phyloP scores from a whole-genome alignment of 2,113 vertebrate genomes.

The Centrocercus urophasianus region DNA sequence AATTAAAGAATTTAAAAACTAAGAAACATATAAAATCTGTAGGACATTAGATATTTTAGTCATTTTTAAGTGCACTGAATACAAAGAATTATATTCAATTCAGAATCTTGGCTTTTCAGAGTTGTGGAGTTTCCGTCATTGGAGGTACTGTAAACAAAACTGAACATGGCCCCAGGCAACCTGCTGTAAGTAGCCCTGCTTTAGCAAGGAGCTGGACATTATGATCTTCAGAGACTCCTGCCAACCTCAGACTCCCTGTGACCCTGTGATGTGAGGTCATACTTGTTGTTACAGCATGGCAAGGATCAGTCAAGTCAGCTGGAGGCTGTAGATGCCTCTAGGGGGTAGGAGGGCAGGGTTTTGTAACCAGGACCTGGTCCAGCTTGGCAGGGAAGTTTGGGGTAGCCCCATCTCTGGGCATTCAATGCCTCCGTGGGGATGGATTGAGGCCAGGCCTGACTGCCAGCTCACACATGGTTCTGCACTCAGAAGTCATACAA shows the following conservation, averaged over 20 bases:
- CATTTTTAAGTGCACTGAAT: not conserved
- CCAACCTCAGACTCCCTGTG: not conserved
- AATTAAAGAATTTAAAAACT: not conserved
- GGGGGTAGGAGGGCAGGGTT: not conserved
- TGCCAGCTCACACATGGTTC: not conserved
- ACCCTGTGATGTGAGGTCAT: not conserved
- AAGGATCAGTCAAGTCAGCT: too few relatives aligned
- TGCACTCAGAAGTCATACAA: not conserved
- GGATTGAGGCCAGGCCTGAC: not conserved
- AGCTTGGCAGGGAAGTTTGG: rapidly evolving
- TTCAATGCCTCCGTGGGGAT: not conserved
- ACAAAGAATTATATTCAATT: not conserved
- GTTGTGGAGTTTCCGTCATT: not conserved
- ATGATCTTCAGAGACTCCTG: not conserved
- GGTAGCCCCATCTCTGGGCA: not conserved
- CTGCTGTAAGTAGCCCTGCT: not conserved
- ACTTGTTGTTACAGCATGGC: rapidly evolving
- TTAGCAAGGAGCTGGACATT: not conserved
- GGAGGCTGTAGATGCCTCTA: rapidly evolving
- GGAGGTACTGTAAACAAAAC: not conserved
- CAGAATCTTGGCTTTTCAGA: not conserved
- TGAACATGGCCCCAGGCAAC: not conserved
- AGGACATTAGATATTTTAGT: not conserved
- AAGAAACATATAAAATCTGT: not conserved
- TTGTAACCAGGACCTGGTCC: rapidly evolving